Base-by-base conservation (phyloP, 2,797 vertebrate species). In the Sphaeramia orbicularis region DNA sequence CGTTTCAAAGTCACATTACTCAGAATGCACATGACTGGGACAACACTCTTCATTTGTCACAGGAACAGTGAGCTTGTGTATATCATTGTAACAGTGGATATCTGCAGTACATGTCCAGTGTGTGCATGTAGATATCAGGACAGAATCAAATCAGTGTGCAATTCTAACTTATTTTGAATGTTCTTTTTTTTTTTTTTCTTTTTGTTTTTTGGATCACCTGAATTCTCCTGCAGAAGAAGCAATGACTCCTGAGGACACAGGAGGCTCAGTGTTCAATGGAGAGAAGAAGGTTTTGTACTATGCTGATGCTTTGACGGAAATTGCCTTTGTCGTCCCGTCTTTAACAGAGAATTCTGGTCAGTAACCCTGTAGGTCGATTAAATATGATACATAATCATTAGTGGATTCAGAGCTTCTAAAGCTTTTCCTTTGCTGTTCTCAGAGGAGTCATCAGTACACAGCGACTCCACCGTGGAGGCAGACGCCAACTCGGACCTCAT, bases 241-340 rank as follows among this genome's bases (percentile, higher is more conserved):
- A 0, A 35, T 90, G 43, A 89, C 92, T 64, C 93, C 94, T 1
- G 96, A 96, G 81, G 96, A 97, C 74, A 86, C 92, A 0, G 97
- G 96, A 50, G 96, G 96, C 6, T 96, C 94, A 10, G 89, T 96
- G 83, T 99, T 97, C 91, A 98, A 96, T 0, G 97, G 97, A 27
- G 96, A 98, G 89, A 97, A 95, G 93, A 98, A 96, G 57, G 96
- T 96, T 85, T 91, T 99, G 51, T 98, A 99, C 84, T 99, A 97
- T 0, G 97, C 97, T 0, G 97, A 99, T 77, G 97, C 96, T 54
- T 93, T 99, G 83, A 98, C 97, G 0, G 97, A 99, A 90, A 97
- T 99, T 2, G 97, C 97, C 78, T 98, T 98, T 58, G 96, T 98
- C 51, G 96, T 99, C 81, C 97, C 97, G 0, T 97, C 96, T 24